Base-by-base conservation (phyloP, 2,888 invertebrate genomes). In the Lepidochitona cinerea region DNA sequence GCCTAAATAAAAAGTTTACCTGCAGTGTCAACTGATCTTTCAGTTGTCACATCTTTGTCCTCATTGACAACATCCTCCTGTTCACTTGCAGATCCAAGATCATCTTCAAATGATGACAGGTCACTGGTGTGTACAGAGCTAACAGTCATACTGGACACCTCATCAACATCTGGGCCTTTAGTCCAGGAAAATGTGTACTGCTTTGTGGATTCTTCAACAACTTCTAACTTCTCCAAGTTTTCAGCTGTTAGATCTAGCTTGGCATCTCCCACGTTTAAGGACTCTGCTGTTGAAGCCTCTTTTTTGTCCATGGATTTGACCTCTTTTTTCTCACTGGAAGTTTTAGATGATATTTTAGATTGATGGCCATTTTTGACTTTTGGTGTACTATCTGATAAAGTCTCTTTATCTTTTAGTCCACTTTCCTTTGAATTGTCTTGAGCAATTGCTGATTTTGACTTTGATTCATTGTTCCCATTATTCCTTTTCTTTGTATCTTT, bases 51-150 rank as follows among this genome's bases (percentile, higher is more conserved):
- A n/a, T 66, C 66, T 33, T 66, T 36, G 3, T 66, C 37, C 18
- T 66, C 36, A 66, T 18, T 29, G 1, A 29, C 12, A 4, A 4
- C 29, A 59, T 29, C 32, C 52, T 79, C 77, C 1, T 74, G 70
- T 12, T 79, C 80, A 67, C 67, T 72, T 1, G 68, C 73, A 4
- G 69, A 70, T 32, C 74, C 74, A 5, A 35, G 68, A 23, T 85
- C 84, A 41, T 89, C 90, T 70, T 88, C 88, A 79, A 89, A 90
- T 53, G 88, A 88, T 0, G 91, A 91, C 69, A 91, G 81, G 79
- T 91, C 91, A 81, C 91, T 91, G 12, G 91, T 91, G 79, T 91
- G 91, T 4, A 91, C 89, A 12, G 91, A 91, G 75, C 90, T 90
- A 37, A 91, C 82, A 3, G 88, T 87, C 14, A 89, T 80, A 70